Evolutionary conservation across 2,113 vertebrate genomes (phyloP).

Genomic region (Progne subis): DNA sequence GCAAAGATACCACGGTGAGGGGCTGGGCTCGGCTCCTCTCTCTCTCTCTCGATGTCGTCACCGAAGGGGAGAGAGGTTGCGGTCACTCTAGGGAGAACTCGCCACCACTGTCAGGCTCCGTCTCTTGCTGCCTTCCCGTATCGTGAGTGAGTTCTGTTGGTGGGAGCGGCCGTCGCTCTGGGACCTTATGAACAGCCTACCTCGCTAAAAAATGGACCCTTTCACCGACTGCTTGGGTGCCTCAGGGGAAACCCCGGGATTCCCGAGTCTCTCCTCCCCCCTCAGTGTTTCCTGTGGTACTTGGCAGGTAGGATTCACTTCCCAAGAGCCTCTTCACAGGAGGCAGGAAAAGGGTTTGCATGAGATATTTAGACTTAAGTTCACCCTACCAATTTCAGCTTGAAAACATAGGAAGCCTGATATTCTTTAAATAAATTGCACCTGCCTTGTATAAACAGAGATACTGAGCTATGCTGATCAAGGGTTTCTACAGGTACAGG

Average conservation of each 20-base stretch:
- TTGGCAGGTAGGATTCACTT: background rate
- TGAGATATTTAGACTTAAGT: background rate
- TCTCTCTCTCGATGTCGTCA: too few relatives aligned
- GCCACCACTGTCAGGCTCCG: background rate
- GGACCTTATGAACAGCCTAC: too few relatives aligned
- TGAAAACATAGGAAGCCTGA: background rate
- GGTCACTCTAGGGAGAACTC: too few relatives aligned
- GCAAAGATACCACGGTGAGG: background rate
- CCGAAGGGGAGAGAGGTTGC: background rate
- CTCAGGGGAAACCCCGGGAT: too few relatives aligned
- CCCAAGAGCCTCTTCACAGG: accelerated
- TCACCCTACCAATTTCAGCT: background rate
- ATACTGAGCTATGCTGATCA: background rate
- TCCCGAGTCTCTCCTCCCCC: too few relatives aligned
- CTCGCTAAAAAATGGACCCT: too few relatives aligned
- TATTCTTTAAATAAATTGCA: background rate
- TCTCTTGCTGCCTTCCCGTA: background rate
- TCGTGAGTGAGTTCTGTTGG: background rate
- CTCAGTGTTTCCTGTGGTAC: background rate
- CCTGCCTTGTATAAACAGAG: background rate
- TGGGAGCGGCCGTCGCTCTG: background rate
- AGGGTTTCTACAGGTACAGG: background rate
- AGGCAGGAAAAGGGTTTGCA: background rate
- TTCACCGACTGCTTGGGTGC: background rate
- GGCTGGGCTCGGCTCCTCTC: background rate